Evolutionary conservation across 2,113 vertebrate species (phyloP).

Genomic region (Mus musculus): DNA sequence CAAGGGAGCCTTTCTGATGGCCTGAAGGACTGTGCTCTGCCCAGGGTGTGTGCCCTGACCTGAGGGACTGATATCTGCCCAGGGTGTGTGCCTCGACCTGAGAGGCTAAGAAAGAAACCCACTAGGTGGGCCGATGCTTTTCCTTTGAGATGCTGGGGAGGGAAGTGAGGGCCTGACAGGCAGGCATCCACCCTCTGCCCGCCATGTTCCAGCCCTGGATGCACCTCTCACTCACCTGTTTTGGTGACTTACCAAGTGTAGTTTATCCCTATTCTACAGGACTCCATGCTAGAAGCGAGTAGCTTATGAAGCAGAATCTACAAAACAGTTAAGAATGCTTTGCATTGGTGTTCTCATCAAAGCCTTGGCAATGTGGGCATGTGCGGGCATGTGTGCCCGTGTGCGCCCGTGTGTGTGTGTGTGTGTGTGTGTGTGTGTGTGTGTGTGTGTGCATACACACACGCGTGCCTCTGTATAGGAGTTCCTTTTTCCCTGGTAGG

Average conservation of each 20-base stretch:
- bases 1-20: neutral
- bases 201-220: neutral
- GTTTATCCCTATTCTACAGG: neutral
- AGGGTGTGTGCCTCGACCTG: neutral
- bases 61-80: neutral
- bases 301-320: neutral
- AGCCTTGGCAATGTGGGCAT: neutral
- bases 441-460: too few species aligned
- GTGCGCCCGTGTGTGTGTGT: neutral
- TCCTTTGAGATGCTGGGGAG: neutral
- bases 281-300: neutral
- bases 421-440: too few species aligned
- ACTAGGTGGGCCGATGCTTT: neutral
- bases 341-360: neutral
- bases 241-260: neutral
- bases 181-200: too few species aligned
- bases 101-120: neutral
- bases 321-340: slow-evolving; percentile 5
- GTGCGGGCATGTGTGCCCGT: too few species aligned
- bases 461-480: neutral
- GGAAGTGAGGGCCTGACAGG: neutral
- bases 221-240: neutral
- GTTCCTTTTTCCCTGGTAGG: neutral
- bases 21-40: neutral
- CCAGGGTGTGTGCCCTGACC: neutral